Evolutionary conservation across 2,797 vertebrate genomes (phyloP).

Genomic region (Manis crassicaudata): DNA sequence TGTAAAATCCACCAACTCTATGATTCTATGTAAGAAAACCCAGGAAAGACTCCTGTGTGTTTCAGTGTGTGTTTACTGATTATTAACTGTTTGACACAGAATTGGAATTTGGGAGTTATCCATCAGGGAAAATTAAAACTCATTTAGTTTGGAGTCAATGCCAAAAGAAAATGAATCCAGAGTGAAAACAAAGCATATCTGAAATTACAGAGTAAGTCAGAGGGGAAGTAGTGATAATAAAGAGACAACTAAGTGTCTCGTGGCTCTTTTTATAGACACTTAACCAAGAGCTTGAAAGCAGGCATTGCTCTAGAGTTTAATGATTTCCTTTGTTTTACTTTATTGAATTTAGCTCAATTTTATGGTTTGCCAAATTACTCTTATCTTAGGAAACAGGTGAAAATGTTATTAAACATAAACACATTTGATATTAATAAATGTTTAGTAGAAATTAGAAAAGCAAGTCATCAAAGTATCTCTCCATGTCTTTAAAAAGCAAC

Average conservation of each 20-base stretch:
- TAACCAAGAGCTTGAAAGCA: slow-evolving; percentile 51
- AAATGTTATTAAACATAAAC: slow-evolving; percentile 61
- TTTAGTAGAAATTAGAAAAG: slow-evolving; percentile 58
- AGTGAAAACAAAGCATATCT: slow-evolving; percentile 51
- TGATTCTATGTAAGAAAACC: background rate
- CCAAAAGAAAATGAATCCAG: slow-evolving; percentile 39
- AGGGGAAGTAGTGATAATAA: slow-evolving; percentile 49
- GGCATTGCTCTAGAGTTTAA: slow-evolving; percentile 58
- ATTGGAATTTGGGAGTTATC: slow-evolving; percentile 30
- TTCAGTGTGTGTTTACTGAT: slow-evolving; percentile 61
- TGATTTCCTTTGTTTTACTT: slow-evolving; percentile 68
- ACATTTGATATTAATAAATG: slow-evolving; percentile 64
- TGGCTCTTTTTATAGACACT: slow-evolving; percentile 73
- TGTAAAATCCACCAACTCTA: background rate
- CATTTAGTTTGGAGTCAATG: slow-evolving; percentile 20
- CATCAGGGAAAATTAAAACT: slow-evolving; percentile 51
- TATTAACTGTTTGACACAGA: slow-evolving; percentile 33
- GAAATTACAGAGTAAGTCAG: slow-evolving; percentile 47
- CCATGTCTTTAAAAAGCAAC: slow-evolving; percentile 5
- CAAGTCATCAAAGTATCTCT: background rate
- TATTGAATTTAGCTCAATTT: slow-evolving; percentile 69
- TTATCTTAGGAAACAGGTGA: slow-evolving; percentile 62
- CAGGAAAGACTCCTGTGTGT: background rate
- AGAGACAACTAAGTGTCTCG: slow-evolving; percentile 53
- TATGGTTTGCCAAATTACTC: slow-evolving; percentile 58